These are phyloP conservation scores for Nephrotoma guestfalica DNA, from an alignment of 2,888 invertebrate species.

Conservation along the genomic window DNA sequence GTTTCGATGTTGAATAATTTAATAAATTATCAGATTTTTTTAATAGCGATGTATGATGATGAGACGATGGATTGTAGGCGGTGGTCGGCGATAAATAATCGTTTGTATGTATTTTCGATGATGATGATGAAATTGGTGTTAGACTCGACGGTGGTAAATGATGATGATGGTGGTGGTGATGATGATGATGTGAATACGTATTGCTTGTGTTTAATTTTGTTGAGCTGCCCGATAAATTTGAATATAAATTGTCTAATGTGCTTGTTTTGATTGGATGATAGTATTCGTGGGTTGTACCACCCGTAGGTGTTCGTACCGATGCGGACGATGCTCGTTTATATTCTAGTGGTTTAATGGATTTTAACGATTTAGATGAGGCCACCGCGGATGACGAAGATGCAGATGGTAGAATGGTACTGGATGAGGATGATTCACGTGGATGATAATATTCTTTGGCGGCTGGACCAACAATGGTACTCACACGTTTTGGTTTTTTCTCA, in stretches of 20 bases:
- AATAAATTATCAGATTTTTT: neutral
- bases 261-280: slow-evolving; percentile 1
- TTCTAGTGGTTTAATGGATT: slow-evolving; percentile 6
- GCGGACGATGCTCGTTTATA: slow-evolving; percentile 8
- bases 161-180: neutral
- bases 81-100: neutral
- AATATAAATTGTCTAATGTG: neutral
- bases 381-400: neutral
- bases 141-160: neutral
- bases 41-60: neutral
- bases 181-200: neutral
- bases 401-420: neutral
- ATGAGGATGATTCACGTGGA: slow-evolving; percentile 18
- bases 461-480: slow-evolving; percentile 50
- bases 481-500: slow-evolving; percentile 58
- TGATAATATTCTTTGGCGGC: slow-evolving; percentile 38
- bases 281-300: neutral
- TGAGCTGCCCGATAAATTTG: neutral
- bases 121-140: neutral
- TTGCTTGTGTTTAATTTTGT: neutral
- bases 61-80: neutral
- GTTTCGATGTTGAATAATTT: slow-evolving; percentile 15
- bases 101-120: neutral
- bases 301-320: slow-evolving; percentile 1
- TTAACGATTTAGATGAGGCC: neutral